phyloP scores from a whole-genome alignment of 64 coral and sea anemone species.

The Hydrozoanthus tunicans region DNA sequence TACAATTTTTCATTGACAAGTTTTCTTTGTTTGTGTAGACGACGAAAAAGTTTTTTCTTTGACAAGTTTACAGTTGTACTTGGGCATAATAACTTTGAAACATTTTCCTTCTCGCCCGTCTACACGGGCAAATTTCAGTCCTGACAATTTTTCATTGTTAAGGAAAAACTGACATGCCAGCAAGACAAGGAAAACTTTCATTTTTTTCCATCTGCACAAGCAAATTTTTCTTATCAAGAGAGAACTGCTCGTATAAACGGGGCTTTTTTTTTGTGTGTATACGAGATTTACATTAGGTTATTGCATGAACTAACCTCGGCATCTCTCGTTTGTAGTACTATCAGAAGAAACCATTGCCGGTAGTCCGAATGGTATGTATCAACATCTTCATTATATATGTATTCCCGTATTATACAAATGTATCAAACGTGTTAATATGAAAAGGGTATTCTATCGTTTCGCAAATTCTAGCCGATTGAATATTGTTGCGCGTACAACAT shows the following conservation, averaged over 20 bases:
- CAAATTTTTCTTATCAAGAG: too few species aligned
- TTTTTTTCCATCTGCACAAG: too few species aligned
- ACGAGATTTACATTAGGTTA: background rate
- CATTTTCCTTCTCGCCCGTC: too few species aligned
- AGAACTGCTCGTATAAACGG: too few species aligned
- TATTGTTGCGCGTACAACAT: too few species aligned
- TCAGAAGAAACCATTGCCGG: background rate
- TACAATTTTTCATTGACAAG: too few species aligned
- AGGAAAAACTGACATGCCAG: too few species aligned
- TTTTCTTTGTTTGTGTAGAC: too few species aligned
- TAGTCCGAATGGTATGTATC: constrained; percentile 17
- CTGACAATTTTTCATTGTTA: too few species aligned
- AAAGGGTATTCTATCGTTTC: background rate
- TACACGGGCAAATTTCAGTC: too few species aligned
- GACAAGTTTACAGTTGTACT: background rate
- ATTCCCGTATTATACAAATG: background rate
- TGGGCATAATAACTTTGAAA: background rate
- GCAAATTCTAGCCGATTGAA: background rate
- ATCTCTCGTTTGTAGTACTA: background rate
- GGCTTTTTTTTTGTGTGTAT: too few species aligned
- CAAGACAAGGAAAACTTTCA: too few species aligned
- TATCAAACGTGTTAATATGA: background rate
- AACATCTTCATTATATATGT: background rate
- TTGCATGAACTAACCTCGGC: background rate
- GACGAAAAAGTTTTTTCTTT: background rate